Conservation (phyloP, 1,140 invertebrate genomes). For the Drosophila nikananu region DNA sequence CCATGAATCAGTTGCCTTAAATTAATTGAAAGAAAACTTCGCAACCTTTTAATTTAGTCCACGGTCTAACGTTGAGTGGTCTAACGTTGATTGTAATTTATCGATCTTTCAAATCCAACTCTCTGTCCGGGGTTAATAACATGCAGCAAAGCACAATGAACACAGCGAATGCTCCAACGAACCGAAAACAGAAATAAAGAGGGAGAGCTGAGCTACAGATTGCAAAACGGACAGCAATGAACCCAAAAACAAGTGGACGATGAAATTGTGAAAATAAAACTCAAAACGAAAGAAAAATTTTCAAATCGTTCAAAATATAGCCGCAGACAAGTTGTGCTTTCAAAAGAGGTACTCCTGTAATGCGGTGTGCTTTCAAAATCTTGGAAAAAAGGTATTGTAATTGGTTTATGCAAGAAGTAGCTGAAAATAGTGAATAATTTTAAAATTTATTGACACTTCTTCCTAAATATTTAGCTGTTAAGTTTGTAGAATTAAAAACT, state of each 20-base stretch:
- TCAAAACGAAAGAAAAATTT: slow-evolving; percentile 22
- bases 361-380: neutral
- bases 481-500: too few species aligned
- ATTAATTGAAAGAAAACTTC: slow-evolving; percentile 15
- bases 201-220: slow-evolving; percentile 35
- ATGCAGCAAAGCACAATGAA: slow-evolving; percentile 53
- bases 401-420: neutral
- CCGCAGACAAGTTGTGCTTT: slow-evolving; percentile 2
- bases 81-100: slow-evolving; percentile 45
- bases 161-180: slow-evolving; percentile 48
- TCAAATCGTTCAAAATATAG: slow-evolving; percentile 17
- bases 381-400: neutral
- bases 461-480: neutral
- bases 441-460: neutral
- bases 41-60: slow-evolving; percentile 10
- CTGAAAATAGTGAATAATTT: neutral
- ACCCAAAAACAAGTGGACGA: slow-evolving; percentile 54
- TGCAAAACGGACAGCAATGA: slow-evolving; percentile 51
- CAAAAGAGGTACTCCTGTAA: slow-evolving; percentile 4
- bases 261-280: slow-evolving; percentile 51
- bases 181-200: slow-evolving; percentile 44
- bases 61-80: slow-evolving; percentile 17
- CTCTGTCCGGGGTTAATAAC: slow-evolving; percentile 49
- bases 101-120: slow-evolving; percentile 32
- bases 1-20: neutral